A percentile compares a stretch with the other conserved stretches of the same genome.
Conservation (phyloP, 2,113 vertebrate species). For the Carassius auratus region DNA sequence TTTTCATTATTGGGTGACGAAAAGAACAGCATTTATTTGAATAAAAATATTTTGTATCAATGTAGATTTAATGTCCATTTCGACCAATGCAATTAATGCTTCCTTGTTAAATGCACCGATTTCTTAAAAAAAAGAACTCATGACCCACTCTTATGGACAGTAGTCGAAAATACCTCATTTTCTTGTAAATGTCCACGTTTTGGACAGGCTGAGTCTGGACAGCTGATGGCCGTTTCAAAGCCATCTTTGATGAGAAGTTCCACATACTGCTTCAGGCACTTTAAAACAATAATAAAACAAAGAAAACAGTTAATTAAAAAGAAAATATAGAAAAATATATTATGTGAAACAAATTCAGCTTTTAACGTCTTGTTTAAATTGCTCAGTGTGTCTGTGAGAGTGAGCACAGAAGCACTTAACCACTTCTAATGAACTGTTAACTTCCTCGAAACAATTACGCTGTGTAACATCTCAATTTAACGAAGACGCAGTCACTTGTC, state of each 20-base stretch:
- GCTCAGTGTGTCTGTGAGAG: background rate
- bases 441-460: slow-evolving; percentile 7
- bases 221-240: slow-evolving; percentile 95
- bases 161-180: slow-evolving; percentile 81
- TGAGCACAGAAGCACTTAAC: background rate
- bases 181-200: slow-evolving; percentile 94
- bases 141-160: background rate
- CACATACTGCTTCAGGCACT: slow-evolving; percentile 99
- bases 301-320: background rate
- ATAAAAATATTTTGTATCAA: background rate
- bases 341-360: background rate
- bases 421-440: slow-evolving; percentile 29
- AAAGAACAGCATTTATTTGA: background rate
- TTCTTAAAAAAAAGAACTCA: background rate
- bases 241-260: slow-evolving; percentile 98
- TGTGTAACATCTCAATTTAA: slow-evolving; percentile 22
- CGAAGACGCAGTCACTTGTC: slow-evolving; percentile 7
- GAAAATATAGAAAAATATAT: background rate
- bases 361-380: slow-evolving; percentile 5
- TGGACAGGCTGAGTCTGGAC: slow-evolving; percentile 94
- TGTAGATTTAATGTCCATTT: background rate
- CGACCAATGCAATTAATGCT: background rate
- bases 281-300: slow-evolving; percentile 37
- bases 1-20: no score
- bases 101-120: background rate